Evolutionary conservation across 2,113 vertebrate species (phyloP), one percentile per base, ranked within the genome.

Genomic region (Myotis lucifugus): DNA sequence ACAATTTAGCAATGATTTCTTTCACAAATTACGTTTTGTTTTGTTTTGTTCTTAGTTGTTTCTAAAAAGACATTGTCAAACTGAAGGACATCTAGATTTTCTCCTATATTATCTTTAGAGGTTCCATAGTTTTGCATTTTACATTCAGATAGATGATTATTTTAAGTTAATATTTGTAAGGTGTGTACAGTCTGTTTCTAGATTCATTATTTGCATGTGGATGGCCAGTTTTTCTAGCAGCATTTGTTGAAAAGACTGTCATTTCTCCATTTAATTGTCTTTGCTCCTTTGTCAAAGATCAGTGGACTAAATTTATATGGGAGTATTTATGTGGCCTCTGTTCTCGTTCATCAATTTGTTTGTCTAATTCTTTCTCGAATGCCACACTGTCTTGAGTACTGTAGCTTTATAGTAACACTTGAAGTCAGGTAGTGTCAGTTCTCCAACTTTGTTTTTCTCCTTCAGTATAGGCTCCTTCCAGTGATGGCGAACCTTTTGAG

Each of bases 21-120:
- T 74, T 52, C 40, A 52, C 74, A 42, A 5, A 50, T 59, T 23
- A 73, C 32, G 4, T 50, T 50, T 50, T 50, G 3, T 14, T 50
- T 50, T 13, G 48, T 48, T 50, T 50, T 50, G 48, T 50, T 50
- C 2, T 50, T 50, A 46, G n/a, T 54, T 95, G 18, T 34, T 76
- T 37, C 56, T 92, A 70, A 86, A 85, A 92, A 32, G 56, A 52
- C 67, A 86, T 46, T 50, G 23, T 69, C 67, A 89, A 81, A 85
- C 14, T 67, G 6, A 64, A 76, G 0, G 42, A 27, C 42, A 85
- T 89, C 19, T 59, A 85, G 72, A 21, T 79, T 34, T 66, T 92
- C 27, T 79, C n/a, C 6, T 27, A 2, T 37, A 13, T 67, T 76
- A 67, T 32, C 25, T 74, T 82, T 27, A 52, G 61, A 67, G 82